A percentile compares a stretch with the other conserved stretches of the same genome.
Evolutionary conservation across 2,888 invertebrate genomes (phyloP).

Genomic region (Rotaria socialis): DNA sequence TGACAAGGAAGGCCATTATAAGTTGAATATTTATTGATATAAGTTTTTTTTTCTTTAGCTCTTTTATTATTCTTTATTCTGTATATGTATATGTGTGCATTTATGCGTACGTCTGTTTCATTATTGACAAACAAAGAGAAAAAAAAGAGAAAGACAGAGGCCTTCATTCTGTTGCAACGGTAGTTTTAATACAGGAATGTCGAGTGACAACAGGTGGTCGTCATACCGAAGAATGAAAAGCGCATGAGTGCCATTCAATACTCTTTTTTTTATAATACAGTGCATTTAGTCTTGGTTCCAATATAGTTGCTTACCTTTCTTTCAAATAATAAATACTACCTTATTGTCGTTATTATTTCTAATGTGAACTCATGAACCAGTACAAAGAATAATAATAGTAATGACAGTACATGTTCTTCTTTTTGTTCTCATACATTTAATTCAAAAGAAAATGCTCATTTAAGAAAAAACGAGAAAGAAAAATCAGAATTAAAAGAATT

Average conservation of each 20-base stretch:
- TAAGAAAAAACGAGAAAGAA: not conserved
- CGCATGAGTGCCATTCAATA: not conserved
- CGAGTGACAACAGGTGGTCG: slow-evolving; percentile 17
- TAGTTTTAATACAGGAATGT: not conserved
- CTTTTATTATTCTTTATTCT: not conserved
- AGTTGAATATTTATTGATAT: not conserved
- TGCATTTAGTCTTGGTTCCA: not conserved
- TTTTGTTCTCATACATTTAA: not conserved
- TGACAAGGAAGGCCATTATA: not conserved
- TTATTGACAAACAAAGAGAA: not conserved
- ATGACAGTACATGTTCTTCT: slow-evolving; percentile 3
- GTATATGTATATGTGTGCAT: not conserved
- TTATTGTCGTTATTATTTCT: not conserved
- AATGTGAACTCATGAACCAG: not conserved
- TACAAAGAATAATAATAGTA: not conserved
- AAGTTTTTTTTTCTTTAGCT: not conserved
- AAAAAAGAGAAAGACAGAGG: not conserved
- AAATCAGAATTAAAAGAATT: not conserved
- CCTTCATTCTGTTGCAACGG: not conserved
- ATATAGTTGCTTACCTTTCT: not conserved
- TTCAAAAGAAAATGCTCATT: not conserved
- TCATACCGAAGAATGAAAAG: not conserved
- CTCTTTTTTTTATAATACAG: not conserved
- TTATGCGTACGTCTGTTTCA: not conserved
- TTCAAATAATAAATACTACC: slow-evolving; percentile 6